Percentiles rank a stretch among this genome's conserved stretches.
Evolutionary conservation across 1,140 invertebrate species (phyloP).

Genomic region (Drosophila micromelanica): DNA sequence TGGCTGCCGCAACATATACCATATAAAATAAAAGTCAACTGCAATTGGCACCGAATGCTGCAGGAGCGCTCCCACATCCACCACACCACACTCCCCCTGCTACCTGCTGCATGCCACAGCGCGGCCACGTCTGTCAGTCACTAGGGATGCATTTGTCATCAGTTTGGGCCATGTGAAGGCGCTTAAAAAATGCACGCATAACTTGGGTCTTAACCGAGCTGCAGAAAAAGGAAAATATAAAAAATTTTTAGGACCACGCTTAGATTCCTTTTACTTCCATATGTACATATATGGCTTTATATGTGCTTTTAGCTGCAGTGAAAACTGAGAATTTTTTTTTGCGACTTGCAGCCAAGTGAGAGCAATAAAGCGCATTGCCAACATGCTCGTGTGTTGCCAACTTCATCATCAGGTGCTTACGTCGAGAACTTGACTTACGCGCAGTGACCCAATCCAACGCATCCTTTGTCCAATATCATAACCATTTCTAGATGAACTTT

Average conservation of each 20-base stretch:
- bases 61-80: slow-evolving; percentile 13
- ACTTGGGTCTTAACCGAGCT: slow-evolving; percentile 64
- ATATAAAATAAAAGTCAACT: slow-evolving; percentile 56
- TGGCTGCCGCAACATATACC: slow-evolving; percentile 55
- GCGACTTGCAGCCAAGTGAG: slow-evolving; percentile 53
- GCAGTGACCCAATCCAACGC: not conserved
- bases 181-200: slow-evolving; percentile 66
- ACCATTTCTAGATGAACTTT: not conserved
- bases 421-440: slow-evolving; percentile 7
- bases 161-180: slow-evolving; percentile 35
- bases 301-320: slow-evolving; percentile 14
- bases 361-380: slow-evolving; percentile 71
- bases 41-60: slow-evolving; percentile 58
- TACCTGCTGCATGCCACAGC: slow-evolving; percentile 10
- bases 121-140: slow-evolving; percentile 29
- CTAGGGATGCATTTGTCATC: slow-evolving; percentile 72
- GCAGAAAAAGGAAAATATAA: slow-evolving; percentile 59
- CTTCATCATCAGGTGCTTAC: slow-evolving; percentile 41
- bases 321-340: slow-evolving; percentile 26
- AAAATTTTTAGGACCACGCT: slow-evolving; percentile 57
- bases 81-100: not conserved
- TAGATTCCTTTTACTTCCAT: slow-evolving; percentile 13
- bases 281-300: slow-evolving; percentile 11
- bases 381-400: slow-evolving; percentile 52
- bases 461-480: slow-evolving; percentile 1